Evolutionary conservation across 1,140 invertebrate species (phyloP), one percentile per base, ranked within the genome.

Genomic region (Laupala kohalensis): DNA sequence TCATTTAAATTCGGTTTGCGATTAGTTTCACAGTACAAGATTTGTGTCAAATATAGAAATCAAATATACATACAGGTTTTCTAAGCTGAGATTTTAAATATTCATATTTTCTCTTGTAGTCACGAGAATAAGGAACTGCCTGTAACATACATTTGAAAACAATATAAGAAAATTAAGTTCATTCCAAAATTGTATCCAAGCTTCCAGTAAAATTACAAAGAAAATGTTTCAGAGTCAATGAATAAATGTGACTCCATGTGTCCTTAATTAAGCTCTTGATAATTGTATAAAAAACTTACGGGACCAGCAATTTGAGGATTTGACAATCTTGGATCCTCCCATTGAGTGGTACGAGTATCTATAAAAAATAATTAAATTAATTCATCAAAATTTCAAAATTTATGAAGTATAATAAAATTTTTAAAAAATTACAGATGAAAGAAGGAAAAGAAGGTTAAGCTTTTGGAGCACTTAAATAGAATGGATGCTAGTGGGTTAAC

Each of bases 91-190:
- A 92, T 82, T 97, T 96, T 80, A 98, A 91, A 83, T 96, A 98
- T 82, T 98, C 96, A 83, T 98, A 98, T 85, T 99, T 99, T 78
- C 95, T 88, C 81, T 99, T 98, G 82, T 98, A 99, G 84, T 99
- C 96, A 79, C 96, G 87, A 25, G 95, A 98, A 84, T 98, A 98
- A 53, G 95, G 95, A 78, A 98, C 93, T 75, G 95, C 95, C 86
- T 89, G 76, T 64, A 83, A 80, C 72, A 73, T 23, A 28, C 15
- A 65, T 65, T 64, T 28, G 28, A 15, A 37, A 23, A 25, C 5
- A 75, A 71, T 79, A n/a, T n/a, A n/a, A n/a, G n/a, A n/a, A n/a
- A n/a, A n/a, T n/a, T n/a, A n/a, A n/a, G n/a, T n/a, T n/a, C n/a
- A n/a, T n/a, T n/a, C n/a, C 19, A 65, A 65, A 24, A 65, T 25